phyloP scores from a whole-genome alignment of 2,888 invertebrate genomes.

The Cryptus viduatorius region DNA sequence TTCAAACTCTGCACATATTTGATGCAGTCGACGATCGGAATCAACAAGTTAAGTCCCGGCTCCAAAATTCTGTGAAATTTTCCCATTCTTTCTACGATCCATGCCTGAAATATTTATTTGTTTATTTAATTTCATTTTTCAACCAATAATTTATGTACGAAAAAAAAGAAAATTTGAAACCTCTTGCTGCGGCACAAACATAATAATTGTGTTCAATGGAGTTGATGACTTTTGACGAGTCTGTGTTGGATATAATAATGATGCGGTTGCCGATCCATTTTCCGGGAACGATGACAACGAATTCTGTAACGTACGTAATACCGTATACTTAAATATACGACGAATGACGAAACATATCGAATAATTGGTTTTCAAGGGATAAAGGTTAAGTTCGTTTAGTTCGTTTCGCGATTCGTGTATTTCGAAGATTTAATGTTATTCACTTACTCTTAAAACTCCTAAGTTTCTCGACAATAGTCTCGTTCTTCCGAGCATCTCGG shows the following conservation, averaged over 20 bases:
- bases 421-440: neutral
- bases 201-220: conserved; percentile 95
- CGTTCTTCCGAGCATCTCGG: conserved; percentile 70
- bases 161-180: conserved; percentile 85
- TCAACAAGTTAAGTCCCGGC: conserved; percentile 96
- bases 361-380: neutral
- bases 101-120: conserved; percentile 89
- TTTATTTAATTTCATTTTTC: neutral
- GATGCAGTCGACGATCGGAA: conserved; percentile 96
- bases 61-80: conserved; percentile 97
- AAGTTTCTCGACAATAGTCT: conserved; percentile 74
- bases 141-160: neutral
- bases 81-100: conserved; percentile 99
- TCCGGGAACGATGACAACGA: conserved; percentile 69
- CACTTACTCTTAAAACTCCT: conserved; percentile 74
- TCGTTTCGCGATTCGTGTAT: neutral
- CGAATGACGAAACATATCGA: conserved; percentile 21
- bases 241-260: conserved; percentile 71
- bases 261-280: conserved; percentile 61
- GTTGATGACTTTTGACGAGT: conserved; percentile 87
- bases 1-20: conserved; percentile 99
- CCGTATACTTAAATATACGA: conserved; percentile 29
- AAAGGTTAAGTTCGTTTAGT: conserved; percentile 39
- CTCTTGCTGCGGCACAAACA: conserved; percentile 99
- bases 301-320: conserved; percentile 68